A percentile compares a stretch with the other conserved stretches of the same genome.
Evolutionary conservation across 1,140 invertebrate genomes (phyloP).

Genomic region (Aphelinus certus): DNA sequence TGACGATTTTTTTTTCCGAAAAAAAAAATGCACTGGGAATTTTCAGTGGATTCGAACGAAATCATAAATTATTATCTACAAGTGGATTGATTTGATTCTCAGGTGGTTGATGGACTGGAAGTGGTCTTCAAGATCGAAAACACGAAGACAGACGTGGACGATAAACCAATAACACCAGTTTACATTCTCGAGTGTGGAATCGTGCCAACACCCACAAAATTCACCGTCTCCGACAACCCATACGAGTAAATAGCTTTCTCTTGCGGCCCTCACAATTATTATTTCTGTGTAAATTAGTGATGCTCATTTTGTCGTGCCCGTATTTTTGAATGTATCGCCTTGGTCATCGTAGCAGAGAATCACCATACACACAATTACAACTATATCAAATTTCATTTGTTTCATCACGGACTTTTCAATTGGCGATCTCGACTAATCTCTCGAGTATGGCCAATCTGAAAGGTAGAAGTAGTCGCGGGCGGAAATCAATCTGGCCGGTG

Average conservation of each 20-base stretch:
- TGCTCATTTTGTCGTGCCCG: neutral
- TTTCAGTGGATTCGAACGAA: constrained; percentile 29
- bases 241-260: constrained; percentile 70
- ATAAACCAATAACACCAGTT: constrained; percentile 75
- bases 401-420: too few species aligned
- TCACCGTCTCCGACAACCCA: constrained; percentile 74
- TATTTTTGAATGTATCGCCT: neutral
- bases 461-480: too few species aligned
- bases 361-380: too few species aligned
- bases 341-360: neutral
- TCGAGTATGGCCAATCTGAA: too few species aligned
- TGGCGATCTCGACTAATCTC: too few species aligned
- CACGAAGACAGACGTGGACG: constrained; percentile 77
- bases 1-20: constrained; percentile 20
- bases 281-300: too few species aligned
- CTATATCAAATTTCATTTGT: too few species aligned
- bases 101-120: constrained; percentile 84
- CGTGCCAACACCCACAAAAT: constrained; percentile 69
- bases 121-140: constrained; percentile 87
- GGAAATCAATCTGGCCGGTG: too few species aligned
- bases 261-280: too few species aligned
- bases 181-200: constrained; percentile 74
- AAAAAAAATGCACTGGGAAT: neutral
- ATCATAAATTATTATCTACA: constrained; percentile 15
- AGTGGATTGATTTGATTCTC: constrained; percentile 1